Evolutionary conservation across 2,888 invertebrate species (phyloP), one percentile per base, ranked within the genome.

Genomic region (Rhyacophila evoluta): DNA sequence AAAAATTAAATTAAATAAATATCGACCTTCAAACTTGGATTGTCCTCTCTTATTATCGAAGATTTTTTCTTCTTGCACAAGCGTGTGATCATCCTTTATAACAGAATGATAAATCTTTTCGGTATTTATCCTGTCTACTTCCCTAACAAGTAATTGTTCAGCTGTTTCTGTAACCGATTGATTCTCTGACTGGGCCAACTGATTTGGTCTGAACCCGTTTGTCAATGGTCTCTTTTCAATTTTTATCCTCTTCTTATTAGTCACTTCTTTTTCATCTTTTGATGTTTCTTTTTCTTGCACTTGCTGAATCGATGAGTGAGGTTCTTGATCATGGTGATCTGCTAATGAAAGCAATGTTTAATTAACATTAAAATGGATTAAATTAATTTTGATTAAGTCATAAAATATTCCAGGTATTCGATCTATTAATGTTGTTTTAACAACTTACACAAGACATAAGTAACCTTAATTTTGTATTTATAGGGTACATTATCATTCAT

Each of bases 181-280:
- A 38, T 67, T 74, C 36, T 74, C 12, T 19, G 55, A 19, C 2
- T 10, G 55, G 19, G 10, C 12, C n/a, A 38, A 8, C 68, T 81
- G 78, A 55, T 82, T 79, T 15, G 38, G 29, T 69, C 85, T 85
- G 27, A 83, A 73, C 3, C 83, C 70, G 82, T 73, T 85, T 84
- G 71, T 85, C 84, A 81, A 84, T 84, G 77, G 84, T 84, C 11
- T 86, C 83, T 81, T 86, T 84, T 41, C 84, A 77, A 68, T 80
- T 83, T 83, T 86, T 85, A 81, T 86, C 85, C 19, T 77, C 69
- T 72, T 73, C 25, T 75, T 79, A 27, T 77, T 71, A 8, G 37
- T 37, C 8, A 36, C 75, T 68, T 74, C 79, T 12, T 68, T 81
- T 10, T 38, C 72, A 29, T 71, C 79, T n/a, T 55, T 81, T 19